phyloP scores from a whole-genome alignment of 2,113 vertebrate genomes.

The Lasiurus borealis region DNA sequence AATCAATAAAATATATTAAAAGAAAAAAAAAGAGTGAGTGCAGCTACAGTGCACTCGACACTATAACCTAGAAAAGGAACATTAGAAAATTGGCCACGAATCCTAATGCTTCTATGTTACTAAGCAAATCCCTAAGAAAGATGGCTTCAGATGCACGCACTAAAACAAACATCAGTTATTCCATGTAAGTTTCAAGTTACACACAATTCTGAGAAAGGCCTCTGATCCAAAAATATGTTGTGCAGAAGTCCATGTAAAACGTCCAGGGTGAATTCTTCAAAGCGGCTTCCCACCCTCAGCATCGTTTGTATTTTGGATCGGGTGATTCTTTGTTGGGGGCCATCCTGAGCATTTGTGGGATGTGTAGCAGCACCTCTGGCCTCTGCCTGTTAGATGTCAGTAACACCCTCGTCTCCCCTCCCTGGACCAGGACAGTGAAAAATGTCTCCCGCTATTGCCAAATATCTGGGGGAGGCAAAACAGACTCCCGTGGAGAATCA shows the following conservation, averaged over 20 bases:
- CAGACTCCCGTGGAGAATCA: not conserved
- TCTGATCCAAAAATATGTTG: slow-evolving; percentile 26
- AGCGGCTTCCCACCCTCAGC: not conserved
- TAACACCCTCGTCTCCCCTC: not conserved
- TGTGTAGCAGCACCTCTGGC: not conserved
- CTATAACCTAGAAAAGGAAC: not conserved
- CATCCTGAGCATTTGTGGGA: too few relatives aligned
- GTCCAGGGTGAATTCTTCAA: not conserved
- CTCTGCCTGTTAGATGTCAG: not conserved
- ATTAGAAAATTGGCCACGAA: not conserved
- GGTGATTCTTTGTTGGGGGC: not conserved
- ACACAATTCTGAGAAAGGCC: not conserved
- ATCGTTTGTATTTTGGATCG: not conserved
- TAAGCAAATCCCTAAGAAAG: not conserved
- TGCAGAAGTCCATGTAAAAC: not conserved
- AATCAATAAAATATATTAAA: too few relatives aligned
- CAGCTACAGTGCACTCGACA: not conserved
- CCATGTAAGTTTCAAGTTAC: not conserved
- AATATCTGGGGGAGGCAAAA: not conserved
- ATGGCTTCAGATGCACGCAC: not conserved
- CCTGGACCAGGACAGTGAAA: not conserved
- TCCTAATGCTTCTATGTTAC: not conserved
- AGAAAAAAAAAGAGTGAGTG: not conserved
- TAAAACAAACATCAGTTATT: slow-evolving; percentile 11
- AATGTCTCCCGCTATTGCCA: not conserved